These are phyloP conservation scores for Slavum lentiscoides DNA, from an alignment of 2,888 invertebrate species.

Conservation along the genomic window DNA sequence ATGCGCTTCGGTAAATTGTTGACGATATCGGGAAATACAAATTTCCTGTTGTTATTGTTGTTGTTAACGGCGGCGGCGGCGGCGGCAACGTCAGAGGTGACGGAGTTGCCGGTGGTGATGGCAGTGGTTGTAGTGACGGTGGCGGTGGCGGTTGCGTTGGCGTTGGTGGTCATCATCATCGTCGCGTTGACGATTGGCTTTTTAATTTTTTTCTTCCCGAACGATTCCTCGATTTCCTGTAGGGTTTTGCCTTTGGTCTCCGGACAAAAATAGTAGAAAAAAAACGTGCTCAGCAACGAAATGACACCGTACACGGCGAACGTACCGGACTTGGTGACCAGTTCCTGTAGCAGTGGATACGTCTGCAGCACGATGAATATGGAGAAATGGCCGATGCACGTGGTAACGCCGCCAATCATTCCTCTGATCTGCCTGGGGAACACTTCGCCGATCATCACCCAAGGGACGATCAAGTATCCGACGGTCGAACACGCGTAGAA, in stretches of 20 bases:
- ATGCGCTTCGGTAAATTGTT: conserved; percentile 4
- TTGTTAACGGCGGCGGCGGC: background rate
- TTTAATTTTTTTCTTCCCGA: conserved; percentile 67
- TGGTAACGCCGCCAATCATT: conserved; percentile 70
- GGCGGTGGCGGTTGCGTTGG: background rate
- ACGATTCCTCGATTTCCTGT: conserved; percentile 74
- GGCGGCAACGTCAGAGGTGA: too few species aligned
- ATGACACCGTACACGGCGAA: conserved; percentile 68
- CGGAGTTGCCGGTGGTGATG: background rate
- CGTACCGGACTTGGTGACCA: conserved; percentile 66
- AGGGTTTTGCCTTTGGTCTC: conserved; percentile 71
- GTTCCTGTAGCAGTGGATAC: conserved; percentile 64
- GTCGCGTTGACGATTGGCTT: conserved; percentile 45
- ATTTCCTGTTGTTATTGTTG: background rate
- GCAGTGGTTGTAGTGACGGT: background rate
- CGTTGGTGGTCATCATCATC: too few species aligned
- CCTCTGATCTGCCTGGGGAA: conserved; percentile 73
- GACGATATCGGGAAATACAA: conserved; percentile 6
- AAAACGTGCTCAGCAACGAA: conserved; percentile 65
- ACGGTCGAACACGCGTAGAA: conserved; percentile 69
- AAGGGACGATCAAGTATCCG: conserved; percentile 71
- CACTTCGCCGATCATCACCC: conserved; percentile 77
- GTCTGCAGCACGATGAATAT: conserved; percentile 73
- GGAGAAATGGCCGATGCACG: conserved; percentile 68
- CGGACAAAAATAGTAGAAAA: conserved; percentile 69